phyloP scores from a whole-genome alignment of 2,797 vertebrate genomes.

The Silurus aristotelis region DNA sequence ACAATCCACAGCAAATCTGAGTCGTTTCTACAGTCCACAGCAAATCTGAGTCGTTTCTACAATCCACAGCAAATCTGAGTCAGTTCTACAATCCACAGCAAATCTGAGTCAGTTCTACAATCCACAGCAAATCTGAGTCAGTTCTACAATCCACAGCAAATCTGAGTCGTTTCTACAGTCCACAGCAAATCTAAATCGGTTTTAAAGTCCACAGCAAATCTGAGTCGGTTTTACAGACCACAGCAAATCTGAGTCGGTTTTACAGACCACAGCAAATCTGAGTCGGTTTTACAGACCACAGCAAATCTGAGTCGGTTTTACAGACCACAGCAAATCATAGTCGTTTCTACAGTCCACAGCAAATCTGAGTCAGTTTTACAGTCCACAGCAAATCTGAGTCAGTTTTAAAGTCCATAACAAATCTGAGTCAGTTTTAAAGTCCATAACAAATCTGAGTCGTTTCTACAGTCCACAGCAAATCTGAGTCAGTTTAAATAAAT shows the following conservation, averaged over 20 bases:
- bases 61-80: no score
- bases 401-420: no score
- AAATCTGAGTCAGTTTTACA: not conserved
- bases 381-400: not conserved
- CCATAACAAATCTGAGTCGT: no score
- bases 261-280: not conserved
- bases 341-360: not conserved
- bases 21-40: not conserved
- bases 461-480: no score
- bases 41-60: no score
- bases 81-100: no score
- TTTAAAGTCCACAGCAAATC: not conserved
- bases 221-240: not conserved
- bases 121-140: not conserved
- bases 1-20: not conserved
- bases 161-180: not conserved
- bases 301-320: no score
- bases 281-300: no score
- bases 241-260: no score
- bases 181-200: not conserved
- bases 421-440: no score
- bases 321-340: no score
- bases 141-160: not conserved
- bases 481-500: no score
- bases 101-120: not conserved